Evolutionary conservation across 2,797 vertebrate genomes (phyloP), one percentile per base, ranked within the genome.

Genomic region (Galago senegalensis): DNA sequence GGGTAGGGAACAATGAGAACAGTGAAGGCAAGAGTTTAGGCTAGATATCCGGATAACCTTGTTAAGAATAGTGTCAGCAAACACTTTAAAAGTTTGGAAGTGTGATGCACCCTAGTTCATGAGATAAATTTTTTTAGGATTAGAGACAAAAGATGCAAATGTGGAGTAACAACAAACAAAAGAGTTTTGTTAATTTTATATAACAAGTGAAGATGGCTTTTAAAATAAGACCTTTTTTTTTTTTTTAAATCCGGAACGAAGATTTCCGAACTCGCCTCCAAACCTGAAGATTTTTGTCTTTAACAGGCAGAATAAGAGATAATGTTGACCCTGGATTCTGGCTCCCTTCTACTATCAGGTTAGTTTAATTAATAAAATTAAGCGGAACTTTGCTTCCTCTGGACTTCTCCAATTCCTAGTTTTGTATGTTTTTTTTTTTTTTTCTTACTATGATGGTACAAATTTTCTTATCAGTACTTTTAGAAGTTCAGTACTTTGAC

Each of bases 301-400:
- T 89, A 60, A 27, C 14, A n/a, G 34, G 4, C 60, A 85, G n/a
- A 34, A 1, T 76, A 82, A 46, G 2, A 20, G 20, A 88, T 21
- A 77, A 17, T 70, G 11, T 61, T 69, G 34, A 77, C 9, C 18
- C 25, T 43, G 18, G 14, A 56, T 76, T 70, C 29, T 92, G 3
- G 10, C 29, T 86, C 11, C 14, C 21, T 13, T 92, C n/a, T 60
- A 5, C n/a, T 81, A 67, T 81, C 1, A 40, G 29, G 7, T 75
- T 92, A 88, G 20, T 84, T 88, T 95, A 94, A 76, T 84, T 85
- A 91, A 53, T 40, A 87, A 69, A 69, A 37, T 76, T 76, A 40
- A 46, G 18, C 83, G 16, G 29, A 9, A 20, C 60, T 69, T 75
- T 80, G 21, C n/a, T 85, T 93, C 65, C 56, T 90, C 6, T 34